Evolutionary conservation across 1,140 invertebrate genomes (phyloP), one percentile per base, ranked within the genome.

Genomic region (Drosophila obscura): DNA sequence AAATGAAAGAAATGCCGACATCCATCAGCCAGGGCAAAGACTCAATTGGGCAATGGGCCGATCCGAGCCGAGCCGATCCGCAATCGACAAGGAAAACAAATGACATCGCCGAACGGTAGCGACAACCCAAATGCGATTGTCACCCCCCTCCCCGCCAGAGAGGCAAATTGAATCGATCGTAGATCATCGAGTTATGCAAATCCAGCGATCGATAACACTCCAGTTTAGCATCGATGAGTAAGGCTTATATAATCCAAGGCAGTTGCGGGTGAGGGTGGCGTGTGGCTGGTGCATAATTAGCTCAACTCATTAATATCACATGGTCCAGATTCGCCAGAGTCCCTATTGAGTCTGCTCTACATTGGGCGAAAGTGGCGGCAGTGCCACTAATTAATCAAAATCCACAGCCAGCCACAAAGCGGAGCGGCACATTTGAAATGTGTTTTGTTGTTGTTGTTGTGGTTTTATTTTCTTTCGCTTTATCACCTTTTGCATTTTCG

Each of bases 21-120:
- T 81, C 79, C 58, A 82, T 82, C 79, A 81, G 61, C 60, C 35
- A 77, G 65, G 55, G 73, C 73, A 77, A 77, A 77, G 11, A 77
- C 71, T 74, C 35, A 60, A 51, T 79, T 79, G 75, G 77, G 57
- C 76, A 79, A 78, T 78, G 35, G 59, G 19, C 28, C 1, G 26
- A 28, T 0, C 6, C 6, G 1, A 28, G 5, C 1, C 26, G 26
- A 7, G 7, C 5, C 6, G 26, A 7, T 28, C 26, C 26, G 26
- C 26, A 13, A 39, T 39, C 35, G 31, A 44, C 55, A 28, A 44
- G 44, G 22, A 19, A 83, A 66, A 75, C 58, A 78, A 77, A 82
- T 75, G 63, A 72, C 45, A 69, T 62, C 63, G 62, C 24, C 64
- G 51, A 77, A 77, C 77, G 64, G 79, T 81, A 81, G 69, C 79